Evolutionary conservation across 2,888 invertebrate genomes (phyloP), one percentile per base, ranked within the genome.

Genomic region (Troides helena): DNA sequence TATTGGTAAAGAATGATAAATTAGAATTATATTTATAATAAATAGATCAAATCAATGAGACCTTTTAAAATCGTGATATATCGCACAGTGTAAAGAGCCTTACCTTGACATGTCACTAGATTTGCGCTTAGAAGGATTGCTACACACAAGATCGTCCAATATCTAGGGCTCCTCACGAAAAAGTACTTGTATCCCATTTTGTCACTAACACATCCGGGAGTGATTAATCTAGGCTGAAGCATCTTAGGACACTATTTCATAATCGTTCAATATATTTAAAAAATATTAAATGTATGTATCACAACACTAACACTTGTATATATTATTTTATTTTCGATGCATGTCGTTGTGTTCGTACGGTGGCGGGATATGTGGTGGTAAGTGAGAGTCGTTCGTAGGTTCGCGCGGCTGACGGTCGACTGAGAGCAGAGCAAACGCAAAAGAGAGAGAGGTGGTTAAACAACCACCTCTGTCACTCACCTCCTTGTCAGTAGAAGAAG

Each of bases 101-200:
- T 80, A 92, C 91, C 91, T 92, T 92, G 91, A 91, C 91, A 89
- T 81, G 84, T 80, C 75, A 83, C 83, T 76, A 88, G 74, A 74
- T 83, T 75, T 68, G 80, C 73, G 78, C 82, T 78, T 73, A 84
- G 76, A 69, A 80, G 77, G 30, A 85, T 72, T 72, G 81, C 81
- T 73, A 81, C 78, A 77, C 81, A 74, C 76, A 81, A 81, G 80
- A 82, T 74, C 74, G 74, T 74, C 72, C 73, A 74, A 64, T 67
- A 65, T 56, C 62, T 68, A 30, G 30, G 43, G 30, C 50, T 68
- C 74, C 71, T 72, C 70, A 68, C 63, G 67, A 70, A 73, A 82
- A 75, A 78, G 77, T 78, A 76, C 74, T 76, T 78, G 81, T 80
- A 80, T 79, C 76, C 80, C 81, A 83, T 80, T 78, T 77, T 81